phyloP scores from a whole-genome alignment of 2,113 vertebrate species.

The Chamaetylas fuelleborni region DNA sequence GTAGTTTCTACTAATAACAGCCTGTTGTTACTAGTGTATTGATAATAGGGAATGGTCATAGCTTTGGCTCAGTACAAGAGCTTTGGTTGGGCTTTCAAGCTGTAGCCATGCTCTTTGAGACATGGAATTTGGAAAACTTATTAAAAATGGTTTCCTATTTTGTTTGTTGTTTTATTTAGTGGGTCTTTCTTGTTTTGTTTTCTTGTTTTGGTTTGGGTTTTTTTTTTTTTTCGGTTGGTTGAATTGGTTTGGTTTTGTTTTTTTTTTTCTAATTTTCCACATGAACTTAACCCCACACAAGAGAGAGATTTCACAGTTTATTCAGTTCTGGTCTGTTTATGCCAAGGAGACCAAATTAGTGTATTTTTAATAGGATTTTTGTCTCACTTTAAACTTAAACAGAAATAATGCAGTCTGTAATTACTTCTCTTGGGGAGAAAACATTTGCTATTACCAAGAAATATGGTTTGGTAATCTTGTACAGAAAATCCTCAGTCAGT shows the following conservation, averaged over 20 bases:
- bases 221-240: too few species aligned
- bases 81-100: background rate
- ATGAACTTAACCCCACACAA: background rate
- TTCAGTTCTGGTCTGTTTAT: background rate
- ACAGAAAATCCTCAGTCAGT: background rate
- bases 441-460: background rate
- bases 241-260: background rate
- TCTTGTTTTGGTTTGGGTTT: background rate
- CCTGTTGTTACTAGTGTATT: background rate
- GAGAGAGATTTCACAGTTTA: background rate
- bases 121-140: background rate
- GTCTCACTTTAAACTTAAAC: slow-evolving; percentile 13
- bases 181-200: background rate
- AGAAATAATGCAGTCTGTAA: slow-evolving; percentile 23
- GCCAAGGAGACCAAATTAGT: slow-evolving; percentile 24
- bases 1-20: background rate
- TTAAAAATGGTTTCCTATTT: background rate
- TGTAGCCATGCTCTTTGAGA: background rate
- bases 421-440: background rate
- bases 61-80: background rate
- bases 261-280: background rate
- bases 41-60: background rate
- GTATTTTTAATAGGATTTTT: slow-evolving; percentile 20
- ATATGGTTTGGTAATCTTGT: background rate
- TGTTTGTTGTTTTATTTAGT: background rate